Conservation (phyloP, 2,888 invertebrate genomes). For the Scrobipalpa atriplicella region DNA sequence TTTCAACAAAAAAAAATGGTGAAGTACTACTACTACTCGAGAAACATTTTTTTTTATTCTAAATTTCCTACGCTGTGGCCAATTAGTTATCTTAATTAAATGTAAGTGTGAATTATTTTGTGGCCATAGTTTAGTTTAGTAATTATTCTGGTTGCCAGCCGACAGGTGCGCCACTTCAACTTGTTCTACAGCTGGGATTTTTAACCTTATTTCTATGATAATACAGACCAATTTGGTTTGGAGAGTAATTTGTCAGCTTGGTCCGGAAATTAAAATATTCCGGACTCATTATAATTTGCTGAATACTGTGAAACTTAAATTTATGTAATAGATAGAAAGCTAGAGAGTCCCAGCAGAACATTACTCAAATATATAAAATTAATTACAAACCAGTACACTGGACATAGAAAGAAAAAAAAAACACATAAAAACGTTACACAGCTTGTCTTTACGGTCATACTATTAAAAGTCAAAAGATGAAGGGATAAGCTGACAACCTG, state of each 20-base stretch:
- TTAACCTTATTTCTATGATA: background rate
- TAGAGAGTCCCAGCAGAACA: background rate
- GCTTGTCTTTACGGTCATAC: too few relatives aligned
- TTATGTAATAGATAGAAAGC: background rate
- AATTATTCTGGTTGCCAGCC: background rate
- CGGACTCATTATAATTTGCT: constrained; percentile 2
- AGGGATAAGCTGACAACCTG: too few relatives aligned
- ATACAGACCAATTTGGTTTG: background rate
- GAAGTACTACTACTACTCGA: too few relatives aligned
- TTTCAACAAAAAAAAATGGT: too few relatives aligned
- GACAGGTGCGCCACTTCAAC: constrained; percentile 5
- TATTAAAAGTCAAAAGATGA: too few relatives aligned
- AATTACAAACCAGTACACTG: too few relatives aligned
- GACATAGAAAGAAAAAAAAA: too few relatives aligned
- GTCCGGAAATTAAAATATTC: background rate
- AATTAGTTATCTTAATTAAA: constrained; percentile 21
- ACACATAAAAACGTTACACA: too few relatives aligned
- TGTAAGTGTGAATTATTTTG: constrained; percentile 20
- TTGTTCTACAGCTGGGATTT: background rate
- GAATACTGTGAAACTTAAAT: background rate
- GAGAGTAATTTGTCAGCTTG: background rate
- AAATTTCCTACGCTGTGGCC: background rate
- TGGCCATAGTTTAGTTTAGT: constrained; percentile 1
- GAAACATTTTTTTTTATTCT: background rate
- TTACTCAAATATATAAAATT: too few relatives aligned